Evolutionary conservation across 2,888 invertebrate species (phyloP).

Genomic region (Tetheella fluctuosa): DNA sequence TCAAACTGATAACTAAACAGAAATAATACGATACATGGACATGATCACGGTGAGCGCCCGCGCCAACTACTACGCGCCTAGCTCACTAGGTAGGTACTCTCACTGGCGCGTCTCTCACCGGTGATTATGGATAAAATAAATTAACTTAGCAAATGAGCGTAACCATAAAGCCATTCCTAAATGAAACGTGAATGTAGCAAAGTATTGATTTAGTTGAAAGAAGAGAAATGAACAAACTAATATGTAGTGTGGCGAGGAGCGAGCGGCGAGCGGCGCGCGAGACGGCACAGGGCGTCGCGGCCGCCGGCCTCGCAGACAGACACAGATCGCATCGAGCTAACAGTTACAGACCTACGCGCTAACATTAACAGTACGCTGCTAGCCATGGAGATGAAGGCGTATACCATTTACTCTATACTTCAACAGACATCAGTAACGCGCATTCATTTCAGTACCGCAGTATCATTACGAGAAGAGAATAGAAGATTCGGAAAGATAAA

Average conservation of each 20-base stretch:
- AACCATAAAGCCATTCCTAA: slow-evolving; percentile 80
- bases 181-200: slow-evolving; percentile 79
- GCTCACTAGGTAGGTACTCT: too few species aligned
- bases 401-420: slow-evolving; percentile 78
- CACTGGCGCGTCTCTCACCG: slow-evolving; percentile 48
- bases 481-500: slow-evolving; percentile 81
- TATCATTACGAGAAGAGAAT: slow-evolving; percentile 75
- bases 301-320: slow-evolving; percentile 69
- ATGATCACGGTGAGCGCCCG: slow-evolving; percentile 49
- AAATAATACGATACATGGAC: slow-evolving; percentile 67
- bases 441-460: slow-evolving; percentile 81
- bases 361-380: slow-evolving; percentile 80
- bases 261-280: slow-evolving; percentile 39
- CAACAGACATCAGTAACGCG: slow-evolving; percentile 80
- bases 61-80: slow-evolving; percentile 28
- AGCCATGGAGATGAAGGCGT: slow-evolving; percentile 82
- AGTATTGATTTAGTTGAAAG: slow-evolving; percentile 69
- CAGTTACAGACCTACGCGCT: slow-evolving; percentile 77
- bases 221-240: slow-evolving; percentile 76
- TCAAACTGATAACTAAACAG: slow-evolving; percentile 66
- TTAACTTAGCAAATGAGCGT: slow-evolving; percentile 79
- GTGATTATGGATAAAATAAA: slow-evolving; percentile 63
- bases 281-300: slow-evolving; percentile 30
- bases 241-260: slow-evolving; percentile 74
- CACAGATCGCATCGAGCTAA: slow-evolving; percentile 78